These are phyloP conservation scores for pig (Sus scrofa) DNA, from an alignment of 2,113 vertebrate species.

Conservation along the genomic window DNA sequence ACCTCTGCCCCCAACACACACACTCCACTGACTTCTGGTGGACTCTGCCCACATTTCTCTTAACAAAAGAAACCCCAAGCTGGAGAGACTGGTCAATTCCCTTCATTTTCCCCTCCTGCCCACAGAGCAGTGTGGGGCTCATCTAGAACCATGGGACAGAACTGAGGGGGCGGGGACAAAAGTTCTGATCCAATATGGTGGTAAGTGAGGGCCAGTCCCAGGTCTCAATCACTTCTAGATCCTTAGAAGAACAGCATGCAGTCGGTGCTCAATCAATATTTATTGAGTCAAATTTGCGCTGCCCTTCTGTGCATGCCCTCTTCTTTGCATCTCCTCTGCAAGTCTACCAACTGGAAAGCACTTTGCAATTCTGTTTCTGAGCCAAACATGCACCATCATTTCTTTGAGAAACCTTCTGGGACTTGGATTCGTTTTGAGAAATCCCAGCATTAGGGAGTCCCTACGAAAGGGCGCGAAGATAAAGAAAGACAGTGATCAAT, in stretches of 20 bases:
- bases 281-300: neutral
- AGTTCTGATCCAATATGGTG: neutral
- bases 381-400: constrained; percentile 59
- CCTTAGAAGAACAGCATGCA: neutral
- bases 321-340: constrained; percentile 14
- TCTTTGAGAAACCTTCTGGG: constrained; percentile 70
- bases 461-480: neutral
- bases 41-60: neutral
- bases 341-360: constrained; percentile 66
- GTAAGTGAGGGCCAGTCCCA: neutral
- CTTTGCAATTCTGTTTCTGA: constrained; percentile 60
- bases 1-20: neutral
- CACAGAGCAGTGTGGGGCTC: neutral
- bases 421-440: constrained; percentile 59
- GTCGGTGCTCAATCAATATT: constrained; percentile 14
- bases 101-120: neutral
- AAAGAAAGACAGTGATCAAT: neutral
- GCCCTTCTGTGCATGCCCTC: neutral
- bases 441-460: constrained; percentile 43
- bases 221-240: neutral
- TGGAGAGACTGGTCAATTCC: neutral
- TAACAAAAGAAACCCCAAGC: neutral
- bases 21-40: neutral
- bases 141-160: neutral
- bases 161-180: neutral